Evolutionary conservation across 1,140 invertebrate genomes (phyloP), one percentile per base, ranked within the genome.

Genomic region (Latrodectus geometricus): DNA sequence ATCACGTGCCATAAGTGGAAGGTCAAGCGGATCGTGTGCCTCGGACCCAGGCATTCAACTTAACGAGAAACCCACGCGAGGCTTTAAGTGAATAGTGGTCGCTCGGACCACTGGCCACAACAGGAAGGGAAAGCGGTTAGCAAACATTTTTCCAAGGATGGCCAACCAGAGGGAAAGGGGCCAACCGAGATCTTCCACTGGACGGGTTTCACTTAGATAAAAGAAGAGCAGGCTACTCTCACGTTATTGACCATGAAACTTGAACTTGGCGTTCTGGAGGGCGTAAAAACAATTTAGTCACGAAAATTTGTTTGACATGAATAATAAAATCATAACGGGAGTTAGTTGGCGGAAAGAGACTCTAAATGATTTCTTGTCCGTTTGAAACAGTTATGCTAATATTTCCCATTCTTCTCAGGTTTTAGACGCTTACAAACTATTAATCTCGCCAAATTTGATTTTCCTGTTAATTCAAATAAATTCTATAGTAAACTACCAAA

Each of bases 201-300:
- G 17, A 61, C 54, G 54, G 54, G 54, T 61, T 61, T 61, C 54
- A 61, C 54, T 61, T 61, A 4, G 17, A 61, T 61, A n/a, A n/a
- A 20, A 23, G 14, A 69, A 8, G 68, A 69, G 68, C 9, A 23
- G 68, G 52, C 79, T 17, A 61, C 35, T 81, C 79, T 81, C 79
- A 81, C 79, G 79, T 81, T 81, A 68, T 72, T 81, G 68, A 81
- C 79, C 79, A 81, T 81, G 79, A 81, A 81, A 81, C 65, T 12
- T 81, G 79, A 81, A 81, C 79, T 81, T 48, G 50, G 66, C 11
- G 54, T 12, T 61, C 20, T 76, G 23, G 50, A 52, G 54, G 79
- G 79, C 77, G 77, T 79, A 49, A 68, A 35, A 79, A 79, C 61
- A 79, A 35, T 68, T n/a, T 12, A 72, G 79, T 70, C 79, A 81